These are phyloP conservation scores for Mycetomoellerius zeteki DNA, from an alignment of 1,140 invertebrate genomes.

Conservation along the genomic window DNA sequence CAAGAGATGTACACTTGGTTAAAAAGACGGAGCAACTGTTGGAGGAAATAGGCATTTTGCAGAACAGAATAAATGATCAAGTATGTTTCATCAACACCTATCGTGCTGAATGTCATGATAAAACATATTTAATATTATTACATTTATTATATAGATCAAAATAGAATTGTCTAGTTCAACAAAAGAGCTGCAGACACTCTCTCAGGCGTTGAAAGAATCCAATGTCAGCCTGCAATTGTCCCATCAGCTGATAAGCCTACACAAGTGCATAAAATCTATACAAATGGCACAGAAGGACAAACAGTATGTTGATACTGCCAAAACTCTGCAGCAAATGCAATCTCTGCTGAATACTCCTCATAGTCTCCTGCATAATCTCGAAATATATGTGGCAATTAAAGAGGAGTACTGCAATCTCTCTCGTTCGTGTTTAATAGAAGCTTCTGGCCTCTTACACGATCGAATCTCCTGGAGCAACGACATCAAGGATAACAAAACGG, in stretches of 20 bases:
- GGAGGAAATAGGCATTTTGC: slow-evolving; percentile 86
- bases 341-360: slow-evolving; percentile 85
- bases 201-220: slow-evolving; percentile 86
- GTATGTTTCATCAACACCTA: slow-evolving; percentile 67
- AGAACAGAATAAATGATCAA: slow-evolving; percentile 87
- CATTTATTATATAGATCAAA: slow-evolving; percentile 84
- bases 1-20: slow-evolving; percentile 86
- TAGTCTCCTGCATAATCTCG: slow-evolving; percentile 86
- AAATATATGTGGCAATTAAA: slow-evolving; percentile 84
- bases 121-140: neutral
- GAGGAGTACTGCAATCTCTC: slow-evolving; percentile 83
- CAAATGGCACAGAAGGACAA: slow-evolving; percentile 85
- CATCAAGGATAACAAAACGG: slow-evolving; percentile 66
- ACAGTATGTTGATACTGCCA: slow-evolving; percentile 85
- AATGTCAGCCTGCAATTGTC: slow-evolving; percentile 87
- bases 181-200: slow-evolving; percentile 87
- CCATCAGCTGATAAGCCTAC: slow-evolving; percentile 86
- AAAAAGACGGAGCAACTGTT: slow-evolving; percentile 85
- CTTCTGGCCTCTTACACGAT: slow-evolving; percentile 85
- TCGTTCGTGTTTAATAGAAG: slow-evolving; percentile 83
- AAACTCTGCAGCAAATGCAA: slow-evolving; percentile 86
- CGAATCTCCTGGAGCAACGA: slow-evolving; percentile 83
- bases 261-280: slow-evolving; percentile 86
- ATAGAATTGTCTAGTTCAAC: slow-evolving; percentile 88
- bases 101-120: neutral